phyloP scores from a whole-genome alignment of 2,113 vertebrate genomes.

The Felis chaus region DNA sequence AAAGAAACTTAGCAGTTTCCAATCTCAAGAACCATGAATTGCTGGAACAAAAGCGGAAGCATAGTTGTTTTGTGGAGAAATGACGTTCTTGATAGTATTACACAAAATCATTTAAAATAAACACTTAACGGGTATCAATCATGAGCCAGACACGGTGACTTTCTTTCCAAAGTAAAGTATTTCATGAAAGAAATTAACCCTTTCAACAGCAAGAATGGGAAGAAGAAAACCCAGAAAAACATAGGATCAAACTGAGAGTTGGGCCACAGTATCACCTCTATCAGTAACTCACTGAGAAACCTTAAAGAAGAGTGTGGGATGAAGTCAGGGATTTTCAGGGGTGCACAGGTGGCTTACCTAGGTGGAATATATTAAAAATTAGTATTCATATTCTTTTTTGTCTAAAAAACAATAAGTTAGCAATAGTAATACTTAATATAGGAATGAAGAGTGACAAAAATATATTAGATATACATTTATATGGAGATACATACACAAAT shows the following conservation, averaged over 20 bases:
- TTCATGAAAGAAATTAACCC: background rate
- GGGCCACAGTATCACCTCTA: background rate
- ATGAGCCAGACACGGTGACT: background rate
- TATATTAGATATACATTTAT: background rate
- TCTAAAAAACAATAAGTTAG: background rate
- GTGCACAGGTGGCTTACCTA: background rate
- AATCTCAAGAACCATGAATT: background rate
- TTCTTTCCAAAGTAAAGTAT: background rate
- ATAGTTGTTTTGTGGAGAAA: background rate
- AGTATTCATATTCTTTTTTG: background rate
- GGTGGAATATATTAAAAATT: background rate
- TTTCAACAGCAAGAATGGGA: background rate
- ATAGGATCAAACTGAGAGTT: background rate
- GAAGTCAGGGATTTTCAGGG: background rate
- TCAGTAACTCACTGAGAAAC: background rate
- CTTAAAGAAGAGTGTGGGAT: background rate
- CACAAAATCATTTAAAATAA: slow-evolving; percentile 20
- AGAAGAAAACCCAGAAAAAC: background rate
- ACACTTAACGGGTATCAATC: background rate
- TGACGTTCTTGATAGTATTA: background rate
- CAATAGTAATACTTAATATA: slow-evolving; percentile 28
- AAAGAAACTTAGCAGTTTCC: slow-evolving; percentile 12
- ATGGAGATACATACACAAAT: background rate
- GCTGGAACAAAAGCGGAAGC: slow-evolving; percentile 17
- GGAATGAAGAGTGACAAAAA: background rate